Conservation (phyloP, 2,113 vertebrate genomes). For the Gobius niger region DNA sequence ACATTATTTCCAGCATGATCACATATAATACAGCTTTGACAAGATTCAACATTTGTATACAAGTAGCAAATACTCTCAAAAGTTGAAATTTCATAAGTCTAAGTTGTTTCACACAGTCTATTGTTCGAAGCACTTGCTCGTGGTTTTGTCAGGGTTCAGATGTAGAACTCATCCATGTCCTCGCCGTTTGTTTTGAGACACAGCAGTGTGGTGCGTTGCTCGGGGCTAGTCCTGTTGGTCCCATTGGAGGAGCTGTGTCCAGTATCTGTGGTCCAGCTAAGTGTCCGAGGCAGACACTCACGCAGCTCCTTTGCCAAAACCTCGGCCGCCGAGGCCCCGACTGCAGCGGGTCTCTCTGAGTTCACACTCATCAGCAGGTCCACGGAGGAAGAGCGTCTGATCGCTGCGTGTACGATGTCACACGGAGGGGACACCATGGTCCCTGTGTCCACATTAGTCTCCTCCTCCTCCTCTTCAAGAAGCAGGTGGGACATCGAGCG, state of each 20-base stretch:
- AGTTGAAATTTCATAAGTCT: not conserved
- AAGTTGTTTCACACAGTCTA: not conserved
- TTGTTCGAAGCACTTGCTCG: not conserved
- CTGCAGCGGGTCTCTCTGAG: constrained; percentile 48
- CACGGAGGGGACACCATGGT: constrained; percentile 26
- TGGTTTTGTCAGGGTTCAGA: constrained; percentile 48
- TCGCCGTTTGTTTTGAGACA: constrained; percentile 9
- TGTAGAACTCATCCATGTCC: constrained; percentile 77
- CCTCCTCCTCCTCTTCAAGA: constrained; percentile 57
- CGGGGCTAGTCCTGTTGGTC: constrained; percentile 30
- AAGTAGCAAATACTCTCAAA: not conserved
- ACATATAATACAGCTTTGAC: not conserved
- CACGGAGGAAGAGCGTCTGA: constrained; percentile 47
- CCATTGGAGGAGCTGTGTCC: constrained; percentile 33
- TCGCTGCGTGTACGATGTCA: constrained; percentile 13
- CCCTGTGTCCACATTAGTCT: constrained; percentile 88
- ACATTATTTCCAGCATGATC: not conserved
- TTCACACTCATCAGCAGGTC: constrained; percentile 33
- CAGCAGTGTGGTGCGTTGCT: constrained; percentile 4
- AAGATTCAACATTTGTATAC: too few relatives aligned
- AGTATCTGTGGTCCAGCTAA: constrained; percentile 13
- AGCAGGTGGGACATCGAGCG: constrained; percentile 36
- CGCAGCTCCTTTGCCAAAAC: constrained; percentile 59
- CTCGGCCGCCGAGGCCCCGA: constrained; percentile 51
- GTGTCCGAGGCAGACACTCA: constrained; percentile 42